Base-by-base conservation (phyloP, 2,888 invertebrate genomes). In the Pyrrhia umbra region DNA sequence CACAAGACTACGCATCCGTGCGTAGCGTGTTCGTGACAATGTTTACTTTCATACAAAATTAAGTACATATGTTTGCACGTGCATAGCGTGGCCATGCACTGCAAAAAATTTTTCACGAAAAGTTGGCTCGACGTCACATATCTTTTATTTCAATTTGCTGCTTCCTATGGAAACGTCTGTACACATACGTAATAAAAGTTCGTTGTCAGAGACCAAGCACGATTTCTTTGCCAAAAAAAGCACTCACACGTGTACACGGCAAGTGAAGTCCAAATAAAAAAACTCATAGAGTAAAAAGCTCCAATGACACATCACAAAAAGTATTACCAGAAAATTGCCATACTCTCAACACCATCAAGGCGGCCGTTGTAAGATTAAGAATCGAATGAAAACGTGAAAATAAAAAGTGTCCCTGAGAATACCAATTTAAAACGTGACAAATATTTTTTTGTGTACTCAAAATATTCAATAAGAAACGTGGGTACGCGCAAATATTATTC, bases 301-400 rank as follows among this genome's bases (percentile, higher is more conserved):
- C 81, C 85, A 82, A 75, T 82, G 86, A 87, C 85, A 85, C 70
- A 68, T 52, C 71, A 83, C 82, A 89, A 87, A 89, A 88, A 86
- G 20, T 37, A 10, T 9, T 16, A 47, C 46, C 50, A 57, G 67
- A 82, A 87, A 87, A 85, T 86, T 79, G 77, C 83, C 59, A 83
- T 81, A 84, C 77, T 68, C 66, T 58, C 46, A 49, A 25, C 55
- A 49, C 43, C 63, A 74, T 63, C 52, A 55, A 56, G 62, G 51
- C 64, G 45, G 27, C 34, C 63, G 57, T 79, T 65, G 67, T 72
- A 40, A 25, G 25, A 37, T 40, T 23, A 18, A 75, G 69, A 69
- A 70, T 74, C 68, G 65, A 65, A 69, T 68, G 68, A 68, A 65
- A 65, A 69, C 46, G 50, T 56, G 18, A 60, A 54, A 56, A 63